Evolutionary conservation across 53 echinoderm and acorn worm genomes (phyloP), one percentile per base, ranked within the genome.

Genomic region (Mesocentrotus franciscanus): DNA sequence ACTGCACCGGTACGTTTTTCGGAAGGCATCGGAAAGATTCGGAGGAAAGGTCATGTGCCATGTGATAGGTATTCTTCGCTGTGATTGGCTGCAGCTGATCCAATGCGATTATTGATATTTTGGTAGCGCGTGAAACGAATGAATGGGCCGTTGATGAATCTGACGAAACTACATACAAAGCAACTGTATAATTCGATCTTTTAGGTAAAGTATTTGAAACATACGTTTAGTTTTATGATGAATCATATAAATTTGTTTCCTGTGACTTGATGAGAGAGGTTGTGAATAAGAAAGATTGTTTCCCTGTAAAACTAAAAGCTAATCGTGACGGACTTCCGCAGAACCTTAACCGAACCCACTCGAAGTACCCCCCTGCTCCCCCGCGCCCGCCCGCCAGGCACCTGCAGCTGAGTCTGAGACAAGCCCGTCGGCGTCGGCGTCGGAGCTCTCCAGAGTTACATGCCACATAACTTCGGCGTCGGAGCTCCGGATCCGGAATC

Each of bases 51-150:
- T 56, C 85, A 90, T 5, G n/a, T 59, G 59, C 64, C 96, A 96
- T 66, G 94, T 95, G 97, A 96, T 49, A 55, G 26, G 33, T 66
- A 26, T 70, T n/a, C 56, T 61, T 0, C 0, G 75, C 42, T 36
- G 34, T 97, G 95, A 97, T 96, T 97, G 97, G 97, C 30, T 64
- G 34, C 85, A 94, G 95, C 95, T 94, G 95, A 64, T 94, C 95
- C 95, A 94, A 94, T 94, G 70, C 95, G 85, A 62, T 39, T 85
- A 94, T 94, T 66, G 95, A 85, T 85, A 94, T 85, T 94, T 70
- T 87, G 13, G 95, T 13, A 85, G 85, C 95, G 95, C 95, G 95
- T 94, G 95, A 94, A 94, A 85, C 34, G 95, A 94, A 94, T 87
- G 94, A 94, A 94, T 81, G 94, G 78, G 61, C 94, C 81, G 94